phyloP scores from a whole-genome alignment of 2,797 vertebrate species.

The Siniperca scherzeri region DNA sequence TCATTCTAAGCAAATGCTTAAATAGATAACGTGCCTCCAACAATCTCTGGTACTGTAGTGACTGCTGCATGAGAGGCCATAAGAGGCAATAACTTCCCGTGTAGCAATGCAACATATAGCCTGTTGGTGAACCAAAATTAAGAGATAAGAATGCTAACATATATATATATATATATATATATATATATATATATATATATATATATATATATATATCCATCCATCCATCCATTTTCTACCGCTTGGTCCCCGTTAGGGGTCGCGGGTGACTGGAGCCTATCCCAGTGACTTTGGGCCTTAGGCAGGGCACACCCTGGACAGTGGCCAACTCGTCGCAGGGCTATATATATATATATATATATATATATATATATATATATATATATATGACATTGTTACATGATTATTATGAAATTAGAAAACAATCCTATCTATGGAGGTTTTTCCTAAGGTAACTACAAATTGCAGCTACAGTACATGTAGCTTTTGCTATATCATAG shows the following conservation, averaged over 20 bases:
- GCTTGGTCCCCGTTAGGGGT: too few relatives aligned
- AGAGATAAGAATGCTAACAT: background rate
- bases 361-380: too few relatives aligned
- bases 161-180: too few relatives aligned
- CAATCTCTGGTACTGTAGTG: background rate
- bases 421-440: background rate
- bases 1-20: constrained; percentile 39
- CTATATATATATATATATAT: too few relatives aligned
- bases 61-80: background rate
- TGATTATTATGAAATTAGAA: background rate
- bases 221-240: too few relatives aligned
- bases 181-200: too few relatives aligned
- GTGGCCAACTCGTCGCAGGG: too few relatives aligned
- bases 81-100: background rate
- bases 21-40: background rate
- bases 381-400: too few relatives aligned
- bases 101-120: background rate
- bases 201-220: too few relatives aligned
- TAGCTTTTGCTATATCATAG: background rate
- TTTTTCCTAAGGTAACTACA: background rate
- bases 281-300: too few relatives aligned
- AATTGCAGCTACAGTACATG: background rate
- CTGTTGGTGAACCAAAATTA: background rate
- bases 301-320: too few relatives aligned
- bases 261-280: too few relatives aligned